Conservation (phyloP, 2,797 vertebrate genomes). For the Chelon auratus region DNA sequence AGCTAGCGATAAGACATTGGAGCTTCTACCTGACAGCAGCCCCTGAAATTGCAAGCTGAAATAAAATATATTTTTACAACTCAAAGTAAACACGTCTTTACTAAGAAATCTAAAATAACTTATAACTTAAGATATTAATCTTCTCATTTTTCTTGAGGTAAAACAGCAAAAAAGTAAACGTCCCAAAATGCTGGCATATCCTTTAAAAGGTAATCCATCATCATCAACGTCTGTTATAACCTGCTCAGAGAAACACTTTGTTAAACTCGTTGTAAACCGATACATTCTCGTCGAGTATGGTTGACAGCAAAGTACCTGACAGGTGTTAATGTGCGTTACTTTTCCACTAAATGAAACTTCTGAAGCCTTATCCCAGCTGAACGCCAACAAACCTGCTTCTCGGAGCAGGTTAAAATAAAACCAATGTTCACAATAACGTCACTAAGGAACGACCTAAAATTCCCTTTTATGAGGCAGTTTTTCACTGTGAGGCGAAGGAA, state of each 20-base stretch:
- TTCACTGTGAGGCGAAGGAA: slow-evolving; percentile 57
- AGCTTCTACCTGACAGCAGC: no score
- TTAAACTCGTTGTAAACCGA: background rate
- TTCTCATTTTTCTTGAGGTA: background rate
- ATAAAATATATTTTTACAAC: background rate
- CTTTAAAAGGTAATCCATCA: background rate
- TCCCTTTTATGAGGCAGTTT: slow-evolving; percentile 35
- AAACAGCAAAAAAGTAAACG: background rate
- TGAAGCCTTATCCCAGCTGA: background rate
- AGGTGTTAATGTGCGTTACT: background rate
- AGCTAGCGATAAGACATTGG: background rate
- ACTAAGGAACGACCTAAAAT: slow-evolving; percentile 11
- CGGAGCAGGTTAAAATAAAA: slow-evolving; percentile 14
- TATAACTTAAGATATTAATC: background rate
- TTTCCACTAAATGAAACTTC: background rate
- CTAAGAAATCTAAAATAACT: background rate
- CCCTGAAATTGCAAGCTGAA: background rate
- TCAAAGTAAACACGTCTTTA: background rate
- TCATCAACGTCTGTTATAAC: background rate
- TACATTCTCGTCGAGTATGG: background rate
- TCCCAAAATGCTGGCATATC: background rate
- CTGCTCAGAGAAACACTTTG: background rate
- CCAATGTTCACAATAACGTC: background rate
- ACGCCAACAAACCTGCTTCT: background rate
- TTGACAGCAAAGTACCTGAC: background rate